Base-by-base conservation (phyloP, 2,797 vertebrate genomes). In the Simalia tracyae region DNA sequence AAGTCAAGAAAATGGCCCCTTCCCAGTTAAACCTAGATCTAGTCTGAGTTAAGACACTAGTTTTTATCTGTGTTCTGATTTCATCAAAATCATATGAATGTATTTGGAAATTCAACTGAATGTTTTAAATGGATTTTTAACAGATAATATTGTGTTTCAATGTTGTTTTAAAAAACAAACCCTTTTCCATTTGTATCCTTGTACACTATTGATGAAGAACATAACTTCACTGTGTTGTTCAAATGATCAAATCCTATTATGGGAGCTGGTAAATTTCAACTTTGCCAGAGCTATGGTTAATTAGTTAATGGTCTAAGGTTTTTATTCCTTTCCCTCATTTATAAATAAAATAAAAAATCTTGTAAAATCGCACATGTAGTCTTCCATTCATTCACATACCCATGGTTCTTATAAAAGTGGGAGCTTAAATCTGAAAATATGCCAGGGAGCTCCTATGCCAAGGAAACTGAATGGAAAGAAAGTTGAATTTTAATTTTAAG, bases 1-100 rank as follows among this genome's bases (percentile, higher is more conserved):
- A 97, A 85, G 92, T 86, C 93, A 92, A 95, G 91, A 92, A 88
- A 88, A 91, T 89, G 90, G 92, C 94, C 89, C 95, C 2, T 88
- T 93, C 72, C 1, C 76, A 93, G 96, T 96, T 95, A 95, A 94
- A 91, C 92, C 92, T 93, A 42, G 90, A 96, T 92, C 94, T 91
- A 93, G 90, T 96, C 93, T 93, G 93, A 95, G 94, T 61, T 91
- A 54, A 31, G 94, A 95, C 95, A 90, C 93, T 87, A 94, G 90
- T 97, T 96, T 96, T 95, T 91, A 95, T 94, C 89, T 93, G 57
- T 89, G 0, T 0, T 92, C 89, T 90, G 87, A 90, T 85, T 92
- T 2, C 50, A 91, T 12, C 87, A 68, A 88, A 81, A 93, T 94
- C 86, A 92, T 93, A 92, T 85, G 46, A 42, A 26, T 87, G 31